Base-by-base conservation (phyloP, 2,113 vertebrate species). In the Dipodomys ordii region DNA sequence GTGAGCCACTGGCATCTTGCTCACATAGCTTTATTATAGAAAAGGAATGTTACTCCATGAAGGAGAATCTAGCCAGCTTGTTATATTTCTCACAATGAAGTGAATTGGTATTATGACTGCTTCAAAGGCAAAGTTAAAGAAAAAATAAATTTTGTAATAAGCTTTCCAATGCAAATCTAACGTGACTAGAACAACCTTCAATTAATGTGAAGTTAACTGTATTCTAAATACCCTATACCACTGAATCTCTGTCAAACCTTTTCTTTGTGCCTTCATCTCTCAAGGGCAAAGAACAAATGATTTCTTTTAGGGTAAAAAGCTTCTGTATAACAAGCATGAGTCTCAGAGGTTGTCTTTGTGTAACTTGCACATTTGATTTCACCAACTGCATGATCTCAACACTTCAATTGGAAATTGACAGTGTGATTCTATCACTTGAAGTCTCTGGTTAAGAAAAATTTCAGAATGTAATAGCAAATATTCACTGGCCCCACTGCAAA, bases 81-180 rank as follows among this genome's bases (percentile, higher is more conserved):
- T 27, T 89, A 9, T 60, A 46, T 25, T 69, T 79, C 27, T 88
- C 73, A n/a, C n/a, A 57, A 25, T 35, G 85, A 86, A 46, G 64
- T 64, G 85, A 12, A 71, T 71, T 53, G 28, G 22, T 53, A 78
- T 19, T 85, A 22, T 46, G 23, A 88, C 39, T 83, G 74, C 67
- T 44, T 94, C 77, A 57, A 88, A 89, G 79, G 19, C 74, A 68
- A 88, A 64, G 57, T 74, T 64, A 65, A 49, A 53, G 28, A 83
- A 94, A 84, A 88, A 39, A 39, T 39, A n/a, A 11, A 60, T 12
- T 77, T 53, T 86, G 13, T 20, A 72, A 13, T 88, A 82, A 86
- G 19, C 12, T 64, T 94, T 93, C 81, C 49, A 27, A 23, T 27
- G 27, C 18, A 46, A 27, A 39, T 11, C 2, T n/a, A 30, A 60